phyloP scores from a whole-genome alignment of 2,113 vertebrate species.

The Casuarius casuarius region DNA sequence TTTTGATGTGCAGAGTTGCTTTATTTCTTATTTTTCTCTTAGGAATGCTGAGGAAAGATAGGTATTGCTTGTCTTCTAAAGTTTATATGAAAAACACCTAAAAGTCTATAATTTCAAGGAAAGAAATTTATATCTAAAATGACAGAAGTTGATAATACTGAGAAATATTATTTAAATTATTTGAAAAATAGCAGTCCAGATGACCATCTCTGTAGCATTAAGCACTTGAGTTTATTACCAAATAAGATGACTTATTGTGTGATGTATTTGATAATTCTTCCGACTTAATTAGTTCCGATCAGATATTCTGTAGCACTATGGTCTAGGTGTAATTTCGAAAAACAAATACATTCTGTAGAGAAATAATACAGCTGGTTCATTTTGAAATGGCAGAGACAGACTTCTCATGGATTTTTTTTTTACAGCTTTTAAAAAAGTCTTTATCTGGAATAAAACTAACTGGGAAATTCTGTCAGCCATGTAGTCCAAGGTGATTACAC shows the following conservation, averaged over 20 bases:
- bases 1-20: neutral
- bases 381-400: neutral
- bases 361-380: neutral
- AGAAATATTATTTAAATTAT: neutral
- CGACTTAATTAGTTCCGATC: neutral
- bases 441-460: conserved; percentile 22
- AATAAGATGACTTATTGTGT: neutral
- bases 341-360: neutral
- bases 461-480: conserved; percentile 46
- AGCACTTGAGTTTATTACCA: neutral
- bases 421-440: conserved; percentile 27
- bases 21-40: neutral
- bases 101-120: neutral
- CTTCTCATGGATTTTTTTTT: neutral
- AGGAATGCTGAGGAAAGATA: neutral
- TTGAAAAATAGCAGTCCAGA: neutral
- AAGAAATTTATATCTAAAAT: neutral
- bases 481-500: conserved; percentile 55
- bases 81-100: neutral
- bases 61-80: neutral
- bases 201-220: neutral
- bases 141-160: neutral
- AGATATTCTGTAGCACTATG: neutral
- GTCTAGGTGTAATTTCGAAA: neutral
- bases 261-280: conserved; percentile 21